Conservation (phyloP, 2,113 vertebrate genomes). For the Baryphthengus martii region DNA sequence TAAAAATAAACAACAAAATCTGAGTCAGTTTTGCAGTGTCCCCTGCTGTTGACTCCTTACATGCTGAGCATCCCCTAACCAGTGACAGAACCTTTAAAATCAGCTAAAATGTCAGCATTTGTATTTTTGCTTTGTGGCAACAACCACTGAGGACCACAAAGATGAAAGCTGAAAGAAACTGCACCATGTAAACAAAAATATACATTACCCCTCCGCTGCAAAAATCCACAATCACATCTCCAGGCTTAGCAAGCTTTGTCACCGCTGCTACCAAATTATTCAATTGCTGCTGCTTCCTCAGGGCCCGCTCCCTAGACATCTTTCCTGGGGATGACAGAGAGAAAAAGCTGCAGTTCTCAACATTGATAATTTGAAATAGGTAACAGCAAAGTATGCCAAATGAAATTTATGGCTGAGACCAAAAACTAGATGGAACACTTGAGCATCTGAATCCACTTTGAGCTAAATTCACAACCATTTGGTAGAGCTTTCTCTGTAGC, state of each 20-base stretch:
- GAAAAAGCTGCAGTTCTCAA: neutral
- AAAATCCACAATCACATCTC: conserved; percentile 91
- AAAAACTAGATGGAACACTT: neutral
- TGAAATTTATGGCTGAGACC: neutral
- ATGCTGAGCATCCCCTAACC: neutral
- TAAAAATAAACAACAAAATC: neutral
- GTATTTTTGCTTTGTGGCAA: neutral
- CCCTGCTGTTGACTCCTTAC: neutral
- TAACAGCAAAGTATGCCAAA: neutral
- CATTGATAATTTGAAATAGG: neutral
- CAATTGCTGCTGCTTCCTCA: conserved; percentile 92
- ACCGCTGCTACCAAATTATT: conserved; percentile 91
- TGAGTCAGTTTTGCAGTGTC: neutral
- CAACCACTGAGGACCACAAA: neutral
- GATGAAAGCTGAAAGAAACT: neutral
- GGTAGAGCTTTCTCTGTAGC: neutral
- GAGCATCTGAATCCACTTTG: neutral
- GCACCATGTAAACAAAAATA: neutral
- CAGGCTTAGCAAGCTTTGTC: conserved; percentile 80
- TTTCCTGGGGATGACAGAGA: conserved; percentile 79
- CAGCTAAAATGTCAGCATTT: neutral
- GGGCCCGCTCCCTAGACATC: conserved; percentile 87
- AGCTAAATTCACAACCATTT: neutral
- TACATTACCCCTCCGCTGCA: conserved; percentile 92
- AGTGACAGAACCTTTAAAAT: neutral